Conservation (phyloP, 64 coral and sea anemone species). For the Astreopora myriophthalma region DNA sequence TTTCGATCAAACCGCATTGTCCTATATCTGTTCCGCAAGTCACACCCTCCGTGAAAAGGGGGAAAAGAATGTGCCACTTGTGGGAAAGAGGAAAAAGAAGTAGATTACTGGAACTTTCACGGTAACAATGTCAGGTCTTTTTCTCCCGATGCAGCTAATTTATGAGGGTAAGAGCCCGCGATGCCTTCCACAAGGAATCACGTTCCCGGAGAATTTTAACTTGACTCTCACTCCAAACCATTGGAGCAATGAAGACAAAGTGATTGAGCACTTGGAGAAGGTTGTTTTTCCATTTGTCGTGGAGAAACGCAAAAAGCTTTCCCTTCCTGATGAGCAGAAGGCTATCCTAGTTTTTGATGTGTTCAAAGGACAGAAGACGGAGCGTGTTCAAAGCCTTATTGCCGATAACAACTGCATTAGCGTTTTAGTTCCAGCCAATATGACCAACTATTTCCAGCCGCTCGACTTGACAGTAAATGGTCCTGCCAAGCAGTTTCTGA, state of each 20-base stretch:
- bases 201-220: conserved; percentile 40
- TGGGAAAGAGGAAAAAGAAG: conserved; percentile 56
- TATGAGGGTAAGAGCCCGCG: conserved; percentile 31
- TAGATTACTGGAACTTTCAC: conserved; percentile 63
- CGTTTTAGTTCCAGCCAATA: conserved; percentile 44
- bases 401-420: conserved; percentile 48
- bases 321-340: conserved; percentile 43
- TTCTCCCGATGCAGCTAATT: conserved; percentile 57
- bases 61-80: conserved; percentile 51
- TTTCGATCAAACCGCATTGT: conserved; percentile 63
- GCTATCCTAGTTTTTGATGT: conserved; percentile 59
- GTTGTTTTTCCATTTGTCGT: conserved; percentile 51
- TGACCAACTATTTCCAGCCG: conserved; percentile 59
- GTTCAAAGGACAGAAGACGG: conserved; percentile 59
- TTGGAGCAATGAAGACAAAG: conserved; percentile 75
- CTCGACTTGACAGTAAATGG: conserved; percentile 55
- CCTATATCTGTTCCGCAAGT: conserved; percentile 62
- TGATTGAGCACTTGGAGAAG: conserved; percentile 72
- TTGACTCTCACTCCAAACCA: conserved; percentile 62
- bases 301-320: conserved; percentile 62
- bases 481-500: conserved; percentile 56
- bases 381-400: conserved; percentile 35
- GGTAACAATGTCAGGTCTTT: conserved; percentile 41
- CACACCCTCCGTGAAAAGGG: conserved; percentile 57
- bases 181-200: conserved; percentile 63